Evolutionary conservation across 2,113 vertebrate species (phyloP).

Genomic region (Peromyscus maniculatus): DNA sequence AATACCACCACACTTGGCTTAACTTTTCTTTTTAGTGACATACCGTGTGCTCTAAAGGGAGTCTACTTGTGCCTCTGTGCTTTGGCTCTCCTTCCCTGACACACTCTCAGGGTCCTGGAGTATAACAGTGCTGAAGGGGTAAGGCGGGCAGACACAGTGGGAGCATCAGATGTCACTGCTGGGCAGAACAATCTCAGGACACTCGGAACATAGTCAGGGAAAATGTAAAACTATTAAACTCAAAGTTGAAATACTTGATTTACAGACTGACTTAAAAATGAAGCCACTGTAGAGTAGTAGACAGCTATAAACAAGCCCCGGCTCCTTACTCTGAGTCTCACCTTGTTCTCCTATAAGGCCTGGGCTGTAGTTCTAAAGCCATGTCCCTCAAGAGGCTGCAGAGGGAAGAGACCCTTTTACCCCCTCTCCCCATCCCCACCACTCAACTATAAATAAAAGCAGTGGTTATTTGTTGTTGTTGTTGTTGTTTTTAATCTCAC

Average conservation of each 20-base stretch:
- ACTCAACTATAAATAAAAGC: not conserved
- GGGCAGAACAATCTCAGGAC: not conserved
- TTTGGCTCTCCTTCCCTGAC: not conserved
- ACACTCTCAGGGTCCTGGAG: rapidly evolving
- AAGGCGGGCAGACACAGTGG: not conserved
- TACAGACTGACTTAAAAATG: not conserved
- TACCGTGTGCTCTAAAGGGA: not conserved
- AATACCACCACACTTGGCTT: no score
- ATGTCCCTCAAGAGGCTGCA: not conserved
- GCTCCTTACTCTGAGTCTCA: not conserved
- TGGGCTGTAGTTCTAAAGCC: not conserved
- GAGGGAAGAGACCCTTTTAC: not conserved
- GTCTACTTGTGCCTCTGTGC: not conserved
- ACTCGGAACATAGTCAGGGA: not conserved
- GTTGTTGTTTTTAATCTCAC: no score
- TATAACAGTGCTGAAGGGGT: rapidly evolving
- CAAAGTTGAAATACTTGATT: not conserved
- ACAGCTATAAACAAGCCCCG: not conserved
- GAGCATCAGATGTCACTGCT: rapidly evolving
- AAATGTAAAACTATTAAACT: not conserved
- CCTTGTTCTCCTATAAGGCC: not conserved
- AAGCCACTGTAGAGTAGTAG: not conserved
- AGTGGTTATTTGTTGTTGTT: not conserved
- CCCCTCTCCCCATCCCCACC: no score
- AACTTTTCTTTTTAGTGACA: not conserved